phyloP scores from a whole-genome alignment of 2,113 vertebrate species.

The Rana temporaria region DNA sequence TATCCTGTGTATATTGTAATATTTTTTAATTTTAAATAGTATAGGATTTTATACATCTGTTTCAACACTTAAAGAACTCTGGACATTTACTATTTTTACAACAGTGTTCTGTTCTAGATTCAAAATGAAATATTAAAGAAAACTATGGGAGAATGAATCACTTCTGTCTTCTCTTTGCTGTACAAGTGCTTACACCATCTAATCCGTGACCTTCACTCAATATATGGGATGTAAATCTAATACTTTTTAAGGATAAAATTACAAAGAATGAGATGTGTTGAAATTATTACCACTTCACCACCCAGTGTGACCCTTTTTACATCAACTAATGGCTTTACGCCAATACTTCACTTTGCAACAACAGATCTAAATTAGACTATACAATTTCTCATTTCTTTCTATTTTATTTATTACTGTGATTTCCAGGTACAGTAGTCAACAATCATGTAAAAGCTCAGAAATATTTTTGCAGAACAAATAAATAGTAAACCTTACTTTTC shows the following conservation, averaged over 20 bases:
- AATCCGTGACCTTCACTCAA: conserved; percentile 1
- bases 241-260: neutral
- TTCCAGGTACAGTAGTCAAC: neutral
- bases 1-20: too few relatives aligned
- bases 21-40: too few relatives aligned
- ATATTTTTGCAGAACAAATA: too few relatives aligned
- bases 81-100: too few relatives aligned
- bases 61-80: too few relatives aligned
- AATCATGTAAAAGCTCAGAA: neutral
- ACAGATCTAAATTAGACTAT: conserved; percentile 50
- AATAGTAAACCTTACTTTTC: too few relatives aligned
- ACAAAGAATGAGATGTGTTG: conserved; percentile 47
- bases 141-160: neutral
- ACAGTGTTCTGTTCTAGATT: too few relatives aligned
- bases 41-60: too few relatives aligned
- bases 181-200: neutral
- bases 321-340: conserved; percentile 65
- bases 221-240: neutral
- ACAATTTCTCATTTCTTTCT: neutral
- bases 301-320: conserved; percentile 57
- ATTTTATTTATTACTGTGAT: neutral
- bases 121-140: too few relatives aligned
- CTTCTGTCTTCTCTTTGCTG: neutral
- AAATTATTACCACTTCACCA: conserved; percentile 44
- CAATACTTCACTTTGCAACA: conserved; percentile 68